Evolutionary conservation across 1,140 invertebrate species (phyloP).

Genomic region (Drosophila triauraria): DNA sequence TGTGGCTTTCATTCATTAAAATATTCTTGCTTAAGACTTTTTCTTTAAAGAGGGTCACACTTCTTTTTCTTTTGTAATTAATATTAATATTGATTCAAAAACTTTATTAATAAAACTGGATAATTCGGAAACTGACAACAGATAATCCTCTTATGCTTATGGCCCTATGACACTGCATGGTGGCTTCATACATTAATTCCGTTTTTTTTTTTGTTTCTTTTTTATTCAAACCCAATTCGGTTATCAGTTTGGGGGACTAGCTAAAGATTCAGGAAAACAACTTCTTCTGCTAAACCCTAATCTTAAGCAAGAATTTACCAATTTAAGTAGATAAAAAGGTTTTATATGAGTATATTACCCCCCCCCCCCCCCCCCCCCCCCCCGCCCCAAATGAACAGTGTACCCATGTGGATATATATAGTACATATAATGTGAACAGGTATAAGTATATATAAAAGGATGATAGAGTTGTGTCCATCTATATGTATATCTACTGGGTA

Average conservation of each 20-base stretch:
- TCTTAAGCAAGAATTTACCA: not conserved
- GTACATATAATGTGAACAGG: not conserved
- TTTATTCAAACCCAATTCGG: too few species aligned
- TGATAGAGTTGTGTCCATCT: slow-evolving; percentile 27
- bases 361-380: not conserved
- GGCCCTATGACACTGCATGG: not conserved
- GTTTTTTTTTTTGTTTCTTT: too few species aligned
- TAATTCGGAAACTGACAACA: not conserved
- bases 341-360: not conserved
- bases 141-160: too few species aligned
- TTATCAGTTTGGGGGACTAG: too few species aligned
- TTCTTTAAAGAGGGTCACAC: too few species aligned
- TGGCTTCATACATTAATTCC: too few species aligned
- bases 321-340: not conserved
- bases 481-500: slow-evolving; percentile 18
- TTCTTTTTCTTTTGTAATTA: too few species aligned
- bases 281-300: too few species aligned
- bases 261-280: too few species aligned
- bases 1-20: too few species aligned
- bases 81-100: too few species aligned
- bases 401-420: not conserved
- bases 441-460: slow-evolving; percentile 4
- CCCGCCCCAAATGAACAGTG: not conserved
- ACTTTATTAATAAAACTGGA: not conserved
- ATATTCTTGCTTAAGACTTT: too few species aligned